These are phyloP conservation scores for Cliona cf. orientalis DNA, from an alignment of 37 sponge, comb jelly and placozoan species.

Conservation along the genomic window DNA sequence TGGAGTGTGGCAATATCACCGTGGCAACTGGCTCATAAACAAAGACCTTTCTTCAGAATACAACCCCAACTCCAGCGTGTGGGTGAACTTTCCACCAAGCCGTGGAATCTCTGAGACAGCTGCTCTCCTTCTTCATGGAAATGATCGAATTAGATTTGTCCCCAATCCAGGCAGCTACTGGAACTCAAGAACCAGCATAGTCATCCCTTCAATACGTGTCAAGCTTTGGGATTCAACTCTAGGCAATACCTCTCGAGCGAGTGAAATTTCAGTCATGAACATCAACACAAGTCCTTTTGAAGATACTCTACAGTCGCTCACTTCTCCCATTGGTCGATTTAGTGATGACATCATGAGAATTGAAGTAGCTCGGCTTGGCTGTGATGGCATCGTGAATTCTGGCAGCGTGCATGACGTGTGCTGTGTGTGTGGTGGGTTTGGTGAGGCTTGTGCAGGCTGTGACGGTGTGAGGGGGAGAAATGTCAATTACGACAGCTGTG, in stretches of 20 bases:
- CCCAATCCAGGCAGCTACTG: slow-evolving; percentile 75
- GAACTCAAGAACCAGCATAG: background rate
- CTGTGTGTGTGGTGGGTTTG: slow-evolving; percentile 88
- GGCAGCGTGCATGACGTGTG: slow-evolving; percentile 67
- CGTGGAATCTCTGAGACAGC: slow-evolving; percentile 27
- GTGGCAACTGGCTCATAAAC: slow-evolving; percentile 45
- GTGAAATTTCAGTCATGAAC: slow-evolving; percentile 34
- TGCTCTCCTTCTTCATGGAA: slow-evolving; percentile 69
- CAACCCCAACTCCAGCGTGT: slow-evolving; percentile 8
- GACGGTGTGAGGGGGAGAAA: slow-evolving; percentile 41
- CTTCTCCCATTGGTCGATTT: slow-evolving; percentile 63
- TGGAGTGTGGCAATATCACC: slow-evolving; percentile 84
- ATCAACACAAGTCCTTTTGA: slow-evolving; percentile 75
- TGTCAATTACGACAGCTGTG: slow-evolving; percentile 56
- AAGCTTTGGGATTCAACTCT: slow-evolving; percentile 80
- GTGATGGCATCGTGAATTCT: slow-evolving; percentile 77
- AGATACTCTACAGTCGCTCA: slow-evolving; percentile 54
- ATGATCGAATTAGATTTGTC: slow-evolving; percentile 73
- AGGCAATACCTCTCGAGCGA: background rate
- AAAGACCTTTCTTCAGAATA: background rate
- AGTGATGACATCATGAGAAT: slow-evolving; percentile 43
- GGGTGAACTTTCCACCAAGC: slow-evolving; percentile 75
- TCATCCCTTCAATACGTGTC: slow-evolving; percentile 63
- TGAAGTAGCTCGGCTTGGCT: slow-evolving; percentile 62
- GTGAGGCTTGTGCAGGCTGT: slow-evolving; percentile 69